Evolutionary conservation across 2,888 invertebrate genomes (phyloP), one percentile per base, ranked within the genome.

Genomic region (Chelonus formosanus): DNA sequence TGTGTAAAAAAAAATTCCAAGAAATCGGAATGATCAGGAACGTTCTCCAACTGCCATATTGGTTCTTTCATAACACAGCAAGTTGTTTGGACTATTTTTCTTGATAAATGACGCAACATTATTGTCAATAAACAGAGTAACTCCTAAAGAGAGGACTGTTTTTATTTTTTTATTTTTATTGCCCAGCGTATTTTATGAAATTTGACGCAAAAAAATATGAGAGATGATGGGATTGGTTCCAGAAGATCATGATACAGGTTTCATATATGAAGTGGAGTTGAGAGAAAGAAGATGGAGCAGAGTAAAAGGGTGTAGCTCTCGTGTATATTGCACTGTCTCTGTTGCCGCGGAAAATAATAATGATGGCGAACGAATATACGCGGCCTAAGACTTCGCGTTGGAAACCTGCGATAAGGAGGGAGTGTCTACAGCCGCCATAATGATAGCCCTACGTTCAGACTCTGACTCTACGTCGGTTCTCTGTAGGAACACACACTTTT

Each of bases 351-450:
- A 79, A 81, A 81, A 80, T 78, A 63, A 80, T 81, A 81, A 81
- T 80, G 78, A 81, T 81, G 81, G 80, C 82, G 80, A 80, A 63
- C 60, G 64, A 61, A 59, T 64, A 65, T 64, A 67, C 65, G 66
- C 45, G 61, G 62, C 53, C 61, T 68, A 68, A 70, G 67, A 71
- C 76, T 78, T 20, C 73, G 76, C 78, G 78, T 76, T 81, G 79
- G 80, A 80, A 81, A 81, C 76, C 80, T 70, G 78, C 82, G 82
- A 82, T 82, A 82, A 82, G 82, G 81, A 81, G 82, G 82, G 82
- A 82, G 82, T 82, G 82, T 82, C 82, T 82, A 80, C 80, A 78
- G 82, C 81, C 80, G 82, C 82, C 82, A 82, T 82, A 82, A 82
- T 82, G 77, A 82, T 80, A 82, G 82, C 77, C 79, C 81, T 80